Evolutionary conservation across 2,888 invertebrate genomes (phyloP).

Genomic region (Nematopogon swammerdamellus): DNA sequence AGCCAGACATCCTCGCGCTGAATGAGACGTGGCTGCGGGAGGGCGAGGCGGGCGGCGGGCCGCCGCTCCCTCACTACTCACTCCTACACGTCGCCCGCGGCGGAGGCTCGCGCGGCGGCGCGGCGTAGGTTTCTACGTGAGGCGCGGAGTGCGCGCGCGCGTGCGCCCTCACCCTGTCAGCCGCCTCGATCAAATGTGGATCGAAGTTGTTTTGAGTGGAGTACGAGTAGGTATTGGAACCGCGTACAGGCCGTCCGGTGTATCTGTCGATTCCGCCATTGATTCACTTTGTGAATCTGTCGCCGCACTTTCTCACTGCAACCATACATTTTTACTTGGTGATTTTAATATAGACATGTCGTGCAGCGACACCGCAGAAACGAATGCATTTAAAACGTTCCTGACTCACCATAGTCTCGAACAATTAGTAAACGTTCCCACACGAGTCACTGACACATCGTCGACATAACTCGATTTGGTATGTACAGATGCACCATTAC

Average conservation of each 20-base stretch:
- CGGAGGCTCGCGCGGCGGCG: constrained; percentile 1
- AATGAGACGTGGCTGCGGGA: constrained; percentile 10
- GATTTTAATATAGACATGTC: neutral
- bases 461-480: neutral
- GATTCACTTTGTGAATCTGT: constrained; percentile 11
- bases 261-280: constrained; percentile 6
- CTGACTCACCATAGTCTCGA: neutral
- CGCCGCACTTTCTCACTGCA: constrained; percentile 7
- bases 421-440: neutral
- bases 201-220: constrained; percentile 11
- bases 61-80: constrained; percentile 4
- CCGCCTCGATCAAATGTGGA: constrained; percentile 13
- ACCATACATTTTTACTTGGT: constrained; percentile 6
- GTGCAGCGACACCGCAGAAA: neutral
- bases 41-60: constrained; percentile 6
- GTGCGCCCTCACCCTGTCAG: constrained; percentile 8
- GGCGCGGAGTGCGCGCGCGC: constrained; percentile 6
- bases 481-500: neutral
- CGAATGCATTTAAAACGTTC: neutral
- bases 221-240: constrained; percentile 12
- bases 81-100: constrained; percentile 3
- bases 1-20: constrained; percentile 10
- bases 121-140: constrained; percentile 9
- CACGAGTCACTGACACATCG: neutral
- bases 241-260: constrained; percentile 11